Conservation (phyloP, 2,797 vertebrate genomes). For the Halcyon chelicuti region DNA sequence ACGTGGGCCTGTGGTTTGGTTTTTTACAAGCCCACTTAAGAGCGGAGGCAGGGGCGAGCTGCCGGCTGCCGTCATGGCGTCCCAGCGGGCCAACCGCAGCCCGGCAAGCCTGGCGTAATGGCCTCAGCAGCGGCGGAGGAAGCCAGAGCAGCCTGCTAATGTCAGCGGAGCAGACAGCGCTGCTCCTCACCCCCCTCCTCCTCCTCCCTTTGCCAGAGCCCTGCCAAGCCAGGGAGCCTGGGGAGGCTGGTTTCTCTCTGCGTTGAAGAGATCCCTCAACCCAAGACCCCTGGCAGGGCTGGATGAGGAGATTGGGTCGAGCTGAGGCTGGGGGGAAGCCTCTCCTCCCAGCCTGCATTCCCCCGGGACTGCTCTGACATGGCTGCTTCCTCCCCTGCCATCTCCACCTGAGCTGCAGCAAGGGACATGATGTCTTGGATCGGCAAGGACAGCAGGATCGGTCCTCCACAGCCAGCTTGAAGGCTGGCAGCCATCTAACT, state of each 20-base stretch:
- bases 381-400: fast-evolving
- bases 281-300: fast-evolving
- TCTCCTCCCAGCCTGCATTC: background rate
- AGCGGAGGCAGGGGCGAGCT: background rate
- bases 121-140: background rate
- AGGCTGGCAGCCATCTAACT: background rate
- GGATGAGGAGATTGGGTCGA: fast-evolving
- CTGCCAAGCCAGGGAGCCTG: fast-evolving
- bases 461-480: background rate
- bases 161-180: background rate
- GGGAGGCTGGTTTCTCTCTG: background rate
- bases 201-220: background rate
- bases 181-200: background rate
- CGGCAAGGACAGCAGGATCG: background rate
- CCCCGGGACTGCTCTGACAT: fast-evolving
- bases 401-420: fast-evolving
- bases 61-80: background rate
- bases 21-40: constrained; percentile 35
- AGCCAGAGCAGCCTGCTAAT: background rate
- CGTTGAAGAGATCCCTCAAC: fast-evolving
- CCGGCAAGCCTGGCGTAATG: background rate
- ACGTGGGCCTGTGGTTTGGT: background rate
- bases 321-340: background rate
- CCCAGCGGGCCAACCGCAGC: background rate
- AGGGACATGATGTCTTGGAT: fast-evolving